Evolutionary conservation across 2,113 vertebrate genomes (phyloP).

Genomic region (Dolichotis patagonum): DNA sequence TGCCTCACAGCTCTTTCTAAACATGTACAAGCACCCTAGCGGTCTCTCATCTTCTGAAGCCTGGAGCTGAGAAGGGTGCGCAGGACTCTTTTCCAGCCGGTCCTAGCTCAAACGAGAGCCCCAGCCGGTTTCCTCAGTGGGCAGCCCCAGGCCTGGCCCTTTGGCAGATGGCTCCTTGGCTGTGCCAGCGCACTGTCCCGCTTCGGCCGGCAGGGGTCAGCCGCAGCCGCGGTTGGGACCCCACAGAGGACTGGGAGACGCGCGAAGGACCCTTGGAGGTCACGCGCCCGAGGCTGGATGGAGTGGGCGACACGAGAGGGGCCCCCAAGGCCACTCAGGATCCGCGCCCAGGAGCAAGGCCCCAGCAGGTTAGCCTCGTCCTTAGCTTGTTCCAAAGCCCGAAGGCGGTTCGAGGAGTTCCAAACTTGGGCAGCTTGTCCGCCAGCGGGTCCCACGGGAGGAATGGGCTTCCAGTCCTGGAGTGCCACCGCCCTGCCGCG

Average conservation of each 20-base stretch:
- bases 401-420: background rate
- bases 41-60: background rate
- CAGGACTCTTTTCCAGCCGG: background rate
- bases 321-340: background rate
- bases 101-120: no score
- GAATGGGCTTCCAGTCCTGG: background rate
- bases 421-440: background rate
- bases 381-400: background rate
- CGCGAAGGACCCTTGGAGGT: slow-evolving; percentile 55
- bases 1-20: background rate
- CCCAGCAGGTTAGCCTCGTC: background rate
- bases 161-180: background rate
- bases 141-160: rapidly evolving
- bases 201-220: slow-evolving; percentile 59
- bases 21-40: background rate
- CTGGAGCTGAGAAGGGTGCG: background rate
- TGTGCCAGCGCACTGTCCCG: background rate
- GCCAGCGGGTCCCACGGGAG: background rate
- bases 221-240: background rate
- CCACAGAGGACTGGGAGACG: background rate
- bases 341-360: background rate
- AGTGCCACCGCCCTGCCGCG: background rate
- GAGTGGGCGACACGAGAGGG: background rate
- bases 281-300: background rate
- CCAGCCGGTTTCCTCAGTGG: background rate